These are phyloP conservation scores for Drosophila incognita DNA, from an alignment of 2,888 invertebrate species.

Conservation along the genomic window DNA sequence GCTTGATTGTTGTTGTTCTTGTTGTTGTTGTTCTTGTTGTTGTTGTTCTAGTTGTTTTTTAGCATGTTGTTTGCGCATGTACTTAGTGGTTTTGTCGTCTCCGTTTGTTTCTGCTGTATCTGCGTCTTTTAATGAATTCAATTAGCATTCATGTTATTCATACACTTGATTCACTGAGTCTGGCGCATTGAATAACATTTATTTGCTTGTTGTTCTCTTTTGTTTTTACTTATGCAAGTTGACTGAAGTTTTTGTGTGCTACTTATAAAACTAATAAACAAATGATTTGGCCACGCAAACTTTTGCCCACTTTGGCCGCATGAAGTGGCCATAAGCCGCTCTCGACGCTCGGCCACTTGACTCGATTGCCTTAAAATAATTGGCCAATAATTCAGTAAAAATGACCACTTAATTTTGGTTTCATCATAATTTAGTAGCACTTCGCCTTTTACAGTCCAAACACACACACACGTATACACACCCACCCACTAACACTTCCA, in stretches of 20 bases:
- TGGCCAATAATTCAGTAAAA: conserved; percentile 79
- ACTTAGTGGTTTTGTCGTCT: conserved; percentile 39
- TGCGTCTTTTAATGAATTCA: conserved; percentile 67
- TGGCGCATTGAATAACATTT: conserved; percentile 70
- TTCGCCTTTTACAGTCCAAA: conserved; percentile 8
- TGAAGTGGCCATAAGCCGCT: conserved; percentile 20
- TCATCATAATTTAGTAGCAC: conserved; percentile 65
- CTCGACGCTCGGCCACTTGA: conserved; percentile 59
- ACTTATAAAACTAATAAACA: conserved; percentile 71
- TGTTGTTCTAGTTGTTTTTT: conserved; percentile 34
- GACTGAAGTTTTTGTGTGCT: conserved; percentile 44
- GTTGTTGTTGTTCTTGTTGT: conserved; percentile 9
- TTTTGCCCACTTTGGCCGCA: conserved; percentile 31
- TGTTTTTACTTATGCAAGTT: conserved; percentile 42
- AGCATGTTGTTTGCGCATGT: conserved; percentile 51
- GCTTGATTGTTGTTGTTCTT: conserved; percentile 27
- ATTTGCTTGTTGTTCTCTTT: conserved; percentile 51
- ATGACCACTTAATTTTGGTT: conserved; percentile 72
- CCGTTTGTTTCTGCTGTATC: conserved; percentile 34
- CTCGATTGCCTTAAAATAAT: conserved; percentile 79
- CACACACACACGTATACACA: conserved; percentile 5
- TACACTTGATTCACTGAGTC: conserved; percentile 68
- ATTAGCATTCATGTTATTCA: conserved; percentile 81
- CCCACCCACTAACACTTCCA: conserved; percentile 1
- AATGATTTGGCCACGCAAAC: conserved; percentile 71